These are phyloP conservation scores for Ceratoteleas bidentatus DNA, from an alignment of 1,140 invertebrate species.

Conservation along the genomic window DNA sequence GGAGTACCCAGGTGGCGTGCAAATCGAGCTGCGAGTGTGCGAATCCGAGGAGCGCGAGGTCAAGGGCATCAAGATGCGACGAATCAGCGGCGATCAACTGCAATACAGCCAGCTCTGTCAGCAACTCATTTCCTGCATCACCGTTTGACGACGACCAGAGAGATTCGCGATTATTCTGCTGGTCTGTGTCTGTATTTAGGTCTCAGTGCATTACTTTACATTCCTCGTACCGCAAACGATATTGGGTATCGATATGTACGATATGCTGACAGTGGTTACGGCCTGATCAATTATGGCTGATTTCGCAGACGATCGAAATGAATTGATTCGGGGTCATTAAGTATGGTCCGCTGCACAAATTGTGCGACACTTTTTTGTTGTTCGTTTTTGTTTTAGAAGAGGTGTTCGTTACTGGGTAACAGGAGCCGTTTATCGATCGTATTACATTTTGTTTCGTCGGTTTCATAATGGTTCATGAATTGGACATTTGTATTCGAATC, in stretches of 20 bases:
- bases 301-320: background rate
- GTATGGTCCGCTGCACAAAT: too few species aligned
- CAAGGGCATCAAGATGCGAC: constrained; percentile 93
- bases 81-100: constrained; percentile 94
- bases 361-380: too few species aligned
- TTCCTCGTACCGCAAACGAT: constrained; percentile 76
- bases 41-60: constrained; percentile 88
- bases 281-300: constrained; percentile 21
- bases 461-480: too few species aligned
- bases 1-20: constrained; percentile 91
- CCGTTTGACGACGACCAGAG: constrained; percentile 84
- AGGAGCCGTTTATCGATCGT: too few species aligned
- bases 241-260: constrained; percentile 65
- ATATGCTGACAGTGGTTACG: background rate
- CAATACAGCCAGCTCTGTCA: constrained; percentile 95
- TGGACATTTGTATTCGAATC: too few species aligned
- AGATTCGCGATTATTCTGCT: constrained; percentile 56
- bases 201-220: constrained; percentile 73
- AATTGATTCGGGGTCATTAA: too few species aligned
- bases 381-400: too few species aligned
- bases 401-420: too few species aligned
- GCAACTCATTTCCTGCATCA: constrained; percentile 93
- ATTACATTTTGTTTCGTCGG: too few species aligned
- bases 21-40: constrained; percentile 92
- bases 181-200: constrained; percentile 66